Base-by-base conservation (phyloP, 2,888 invertebrate species). In the Lathronympha strigana region DNA sequence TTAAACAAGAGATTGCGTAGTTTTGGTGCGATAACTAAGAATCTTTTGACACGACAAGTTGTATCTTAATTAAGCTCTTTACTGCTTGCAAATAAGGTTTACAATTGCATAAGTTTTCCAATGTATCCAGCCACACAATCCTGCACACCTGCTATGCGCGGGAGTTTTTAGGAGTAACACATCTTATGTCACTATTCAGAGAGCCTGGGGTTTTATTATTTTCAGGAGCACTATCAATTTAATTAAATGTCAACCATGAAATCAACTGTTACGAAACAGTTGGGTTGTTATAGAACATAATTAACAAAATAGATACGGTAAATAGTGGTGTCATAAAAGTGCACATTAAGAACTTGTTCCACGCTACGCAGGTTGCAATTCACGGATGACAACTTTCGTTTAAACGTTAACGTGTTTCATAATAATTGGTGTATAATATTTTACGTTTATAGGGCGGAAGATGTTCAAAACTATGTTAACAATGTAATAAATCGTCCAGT, bases 371-470 rank as follows among this genome's bases (percentile, higher is more conserved):
- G 3, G 63, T 50, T 53, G 49, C 63, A 68, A 70, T 78, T 76
- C 79, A 80, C 77, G 79, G 78, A 79, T 82, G 83, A 78, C 84
- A 78, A 81, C 84, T 85, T 85, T 85, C 81, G 62, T 73, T 69
- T 51, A n/a, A 11, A 40, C 31, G 43, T 50, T 19, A 23, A 45
- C 11, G 13, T 15, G 38, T 63, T 58, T 31, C 33, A 25, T 58
- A 63, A 57, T 43, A 23, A 33, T 50, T 28, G 33, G 8, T 33
- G 4, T 31, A 23, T 6, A 25, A 28, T n/a, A 40, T 15, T 23
- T 11, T 9, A 1, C 5, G 11, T 25, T 40, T 17, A 28, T 40
- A 54, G 25, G 23, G 3, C 21, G 25, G 25, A 40, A 51, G 0
- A 21, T 17, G 19, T 33, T 19, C 6, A 8, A 31, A n/a, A 23